These are phyloP conservation scores for Shinisaurus crocodilurus DNA, from an alignment of 2,113 vertebrate genomes.

Conservation along the genomic window DNA sequence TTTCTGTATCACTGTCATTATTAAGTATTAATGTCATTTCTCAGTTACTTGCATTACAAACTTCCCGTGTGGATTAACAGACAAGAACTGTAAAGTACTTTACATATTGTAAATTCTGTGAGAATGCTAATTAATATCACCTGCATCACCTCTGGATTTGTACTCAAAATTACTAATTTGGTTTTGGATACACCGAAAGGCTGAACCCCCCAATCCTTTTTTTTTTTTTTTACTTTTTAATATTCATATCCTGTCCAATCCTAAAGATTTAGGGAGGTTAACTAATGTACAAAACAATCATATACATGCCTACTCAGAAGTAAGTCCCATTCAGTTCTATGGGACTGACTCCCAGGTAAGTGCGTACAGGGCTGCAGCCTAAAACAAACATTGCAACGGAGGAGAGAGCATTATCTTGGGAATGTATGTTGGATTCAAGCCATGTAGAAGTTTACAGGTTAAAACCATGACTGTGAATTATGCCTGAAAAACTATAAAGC, in stretches of 20 bases:
- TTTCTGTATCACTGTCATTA: background rate
- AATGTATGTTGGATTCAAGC: background rate
- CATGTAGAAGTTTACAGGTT: background rate
- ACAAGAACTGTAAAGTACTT: background rate
- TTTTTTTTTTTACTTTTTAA: slow-evolving; percentile 3
- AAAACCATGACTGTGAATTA: background rate
- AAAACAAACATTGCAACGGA: background rate
- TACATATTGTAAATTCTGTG: background rate
- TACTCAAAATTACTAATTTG: background rate
- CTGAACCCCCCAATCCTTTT: background rate
- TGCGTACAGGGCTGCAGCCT: background rate
- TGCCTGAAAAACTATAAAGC: background rate
- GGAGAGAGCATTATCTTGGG: background rate
- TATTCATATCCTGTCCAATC: background rate
- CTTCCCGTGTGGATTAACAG: background rate
- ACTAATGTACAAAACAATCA: background rate
- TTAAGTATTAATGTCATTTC: slow-evolving; percentile 1
- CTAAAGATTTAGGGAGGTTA: background rate
- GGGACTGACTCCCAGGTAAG: background rate
- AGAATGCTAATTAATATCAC: background rate
- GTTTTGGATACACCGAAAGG: background rate
- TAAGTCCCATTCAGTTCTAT: background rate
- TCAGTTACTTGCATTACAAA: background rate
- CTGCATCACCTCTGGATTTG: background rate
- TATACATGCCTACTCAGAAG: background rate